Base-by-base conservation (phyloP, 2,797 vertebrate genomes). In the Cuculus canorus region DNA sequence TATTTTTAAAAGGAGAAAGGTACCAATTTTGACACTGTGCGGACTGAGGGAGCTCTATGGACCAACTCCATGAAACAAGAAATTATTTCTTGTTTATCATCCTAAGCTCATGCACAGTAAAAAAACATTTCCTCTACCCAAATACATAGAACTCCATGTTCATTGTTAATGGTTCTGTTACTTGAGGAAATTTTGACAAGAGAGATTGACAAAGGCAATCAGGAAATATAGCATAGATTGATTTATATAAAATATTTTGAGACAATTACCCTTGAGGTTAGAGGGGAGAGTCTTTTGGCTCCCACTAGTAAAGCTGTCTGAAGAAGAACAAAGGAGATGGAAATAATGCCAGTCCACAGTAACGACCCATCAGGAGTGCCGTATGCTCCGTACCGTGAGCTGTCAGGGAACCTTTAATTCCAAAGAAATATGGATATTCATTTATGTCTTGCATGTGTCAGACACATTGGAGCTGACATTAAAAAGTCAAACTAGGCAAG, bases 341-440 rank as follows among this genome's bases (percentile, higher is more conserved):
- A 92, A 93, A 75, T 69, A 92, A 61, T 79, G 64, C 39, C 77
- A 88, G 94, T 75, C 81, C 86, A 66, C 25, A 52, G 41, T 27
- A 85, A 63, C 2, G 24, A 85, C 48, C 71, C 66, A 66, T 80
- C 5, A 7, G 66, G 78, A 89, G 43, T n/a, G 68, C 94, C 33
- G 47, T 93, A 90, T 93, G 86, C 70, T 91, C 72, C 37, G 30
- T 75, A 60, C 73, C 3, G 7, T 80, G 68, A 81, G 89, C 66
- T 95, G 91, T 91, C 90, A 91, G 48, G 66, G 86, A 95, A 88
- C 86, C 87, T 85, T 87, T 88, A 86, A 92, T 94, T 95, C 82
- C 83, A 75, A 86, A 87, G 82, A 95, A 96, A 96, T 94, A 92
- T 56, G 89, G 95, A 90, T 95, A 92, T 93, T 95, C 92, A 95